Evolutionary conservation across 2,888 invertebrate species (phyloP), one percentile per base, ranked within the genome.

Genomic region (Stenichneumon culpator): DNA sequence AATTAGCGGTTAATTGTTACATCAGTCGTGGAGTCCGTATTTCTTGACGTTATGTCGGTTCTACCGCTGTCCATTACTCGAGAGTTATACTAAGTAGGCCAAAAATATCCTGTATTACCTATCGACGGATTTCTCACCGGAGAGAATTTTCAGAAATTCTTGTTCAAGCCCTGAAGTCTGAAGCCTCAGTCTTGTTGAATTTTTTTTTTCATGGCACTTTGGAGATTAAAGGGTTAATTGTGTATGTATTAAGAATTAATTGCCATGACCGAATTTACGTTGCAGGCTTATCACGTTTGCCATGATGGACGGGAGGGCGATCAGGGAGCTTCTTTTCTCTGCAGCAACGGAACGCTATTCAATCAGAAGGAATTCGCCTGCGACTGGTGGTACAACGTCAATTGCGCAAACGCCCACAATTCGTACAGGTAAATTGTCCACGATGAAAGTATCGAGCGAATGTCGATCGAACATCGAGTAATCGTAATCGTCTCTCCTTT

Each of bases 301-400:
- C 97, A 98, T 91, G 97, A 98, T 90, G 97, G 97, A 0, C 96
- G 97, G 14, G 97, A 98, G 92, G 97, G 98, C 0, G 96, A 97
- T 89, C 97, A 97, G 90, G 97, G 98, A 0, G 97, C 98, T 0
- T 95, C 97, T 0, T 98, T 98, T 94, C 95, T 98, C 3, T 98
- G 98, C 94, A 96, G 97, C 73, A 98, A 98, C 90, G 98, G 98
- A 1, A 98, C 98, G 0, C 95, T 98, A 83, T 98, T 98, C 94
- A 97, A 97, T 94, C 98, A 98, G 92, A 96, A 96, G 86, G 97
- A 97, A 92, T 98, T 98, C 90, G 96, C 97, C 2, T 98, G 98
- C 90, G 98, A 98, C 93, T 98, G 98, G 98, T 98, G 98, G 98
- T 97, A 97, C 95, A 98, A 98, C 92, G 97, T 98, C 0, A 96